Evolutionary conservation across 2,797 vertebrate species (phyloP).

Genomic region (Mareca penelope): DNA sequence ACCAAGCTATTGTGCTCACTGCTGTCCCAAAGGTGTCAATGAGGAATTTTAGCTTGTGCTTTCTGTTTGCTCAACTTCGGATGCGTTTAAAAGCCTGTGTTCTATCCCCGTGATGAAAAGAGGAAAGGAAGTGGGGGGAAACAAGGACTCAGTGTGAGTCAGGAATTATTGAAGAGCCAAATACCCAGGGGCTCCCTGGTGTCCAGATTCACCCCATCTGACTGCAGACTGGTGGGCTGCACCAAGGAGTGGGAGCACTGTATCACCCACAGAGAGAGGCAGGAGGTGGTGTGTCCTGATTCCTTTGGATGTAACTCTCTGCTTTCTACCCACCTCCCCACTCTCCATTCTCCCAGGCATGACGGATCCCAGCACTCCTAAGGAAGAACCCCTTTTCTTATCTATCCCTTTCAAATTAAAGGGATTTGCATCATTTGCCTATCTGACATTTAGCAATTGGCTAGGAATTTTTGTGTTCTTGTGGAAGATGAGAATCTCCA

Average conservation of each 20-base stretch:
- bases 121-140: neutral
- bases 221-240: neutral
- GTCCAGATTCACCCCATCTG: neutral
- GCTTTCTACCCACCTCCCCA: neutral
- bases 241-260: neutral
- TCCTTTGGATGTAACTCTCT: neutral
- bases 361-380: neutral
- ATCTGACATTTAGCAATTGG: fast-evolving
- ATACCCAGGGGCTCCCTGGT: neutral
- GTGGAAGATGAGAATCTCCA: neutral
- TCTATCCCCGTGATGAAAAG: neutral
- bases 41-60: neutral
- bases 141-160: neutral
- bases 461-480: neutral
- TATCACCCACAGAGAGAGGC: neutral
- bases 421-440: neutral
- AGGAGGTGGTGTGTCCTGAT: neutral
- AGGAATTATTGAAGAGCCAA: neutral
- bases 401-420: neutral
- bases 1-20: neutral
- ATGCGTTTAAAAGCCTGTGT: neutral
- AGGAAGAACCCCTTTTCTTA: neutral
- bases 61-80: neutral
- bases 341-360: neutral
- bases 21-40: neutral